Evolutionary conservation across 2,797 vertebrate species (phyloP), one percentile per base, ranked within the genome.

Genomic region (Sebastes hubbsi): DNA sequence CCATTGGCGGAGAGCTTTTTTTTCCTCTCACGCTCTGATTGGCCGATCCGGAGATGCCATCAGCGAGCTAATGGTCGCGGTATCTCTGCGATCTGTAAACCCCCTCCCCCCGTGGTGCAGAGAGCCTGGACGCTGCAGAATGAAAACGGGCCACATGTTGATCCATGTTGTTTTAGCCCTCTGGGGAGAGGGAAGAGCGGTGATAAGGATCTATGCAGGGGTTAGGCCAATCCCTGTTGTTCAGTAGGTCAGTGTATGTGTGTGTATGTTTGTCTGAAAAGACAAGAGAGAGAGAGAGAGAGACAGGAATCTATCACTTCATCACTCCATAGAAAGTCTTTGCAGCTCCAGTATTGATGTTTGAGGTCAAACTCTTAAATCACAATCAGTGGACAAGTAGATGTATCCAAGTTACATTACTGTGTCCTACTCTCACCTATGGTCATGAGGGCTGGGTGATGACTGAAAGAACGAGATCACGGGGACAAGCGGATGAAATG

Each of bases 151-250:
- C 87, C 91, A 83, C 91, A 94, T 91, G 86, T 88, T 93, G 87
- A 87, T 89, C 84, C 66, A 5, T 92, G 92, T 94, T 94, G 88
- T 92, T 94, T 92, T 94, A 92, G 89, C 91, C 93, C 91, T 92
- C 90, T 75, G 90, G 92, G 92, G 90, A 92, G 79, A 86, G 79
- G 85, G 87, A 85, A 89, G 87, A 78, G 87, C 84, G 77, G 66
- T 77, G 94, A 94, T 95, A 92, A 94, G 73, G 75, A 94, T 95
- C 93, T 93, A 54, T 84, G 72, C 64, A 65, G 84, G 88, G 69
- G 83, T 93, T 72, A 87, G 85, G 79, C 82, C 78, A 85, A 78
- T 82, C 63, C 55, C 87, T 67, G 85, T 93, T 92, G 87, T 93
- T 89, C 75, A 77, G 32, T 62, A 18, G 79, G 65, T 32, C 38